Evolutionary conservation across 2,888 invertebrate genomes (phyloP).

Genomic region (Hermodice carunculata): DNA sequence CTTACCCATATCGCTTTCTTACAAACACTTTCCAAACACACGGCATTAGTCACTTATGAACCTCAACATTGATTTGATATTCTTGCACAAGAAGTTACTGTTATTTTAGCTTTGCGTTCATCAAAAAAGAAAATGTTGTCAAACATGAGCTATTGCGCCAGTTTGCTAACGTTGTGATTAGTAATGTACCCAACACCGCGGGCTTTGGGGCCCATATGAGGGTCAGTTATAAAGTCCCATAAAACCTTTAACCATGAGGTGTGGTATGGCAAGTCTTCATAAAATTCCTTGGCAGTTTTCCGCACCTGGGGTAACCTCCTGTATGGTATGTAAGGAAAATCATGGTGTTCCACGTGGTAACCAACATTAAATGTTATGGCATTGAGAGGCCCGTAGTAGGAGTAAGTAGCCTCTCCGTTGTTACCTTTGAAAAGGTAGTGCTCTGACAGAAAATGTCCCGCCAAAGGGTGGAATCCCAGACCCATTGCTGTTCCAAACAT

Average conservation of each 20-base stretch:
- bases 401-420: slow-evolving; percentile 63
- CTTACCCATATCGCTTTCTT: too few relatives aligned
- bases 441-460: slow-evolving; percentile 69
- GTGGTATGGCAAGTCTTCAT: slow-evolving; percentile 93
- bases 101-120: too few relatives aligned
- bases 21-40: too few relatives aligned
- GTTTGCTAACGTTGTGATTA: too few relatives aligned
- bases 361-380: slow-evolving; percentile 67
- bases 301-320: slow-evolving; percentile 65
- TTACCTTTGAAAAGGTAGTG: slow-evolving; percentile 68
- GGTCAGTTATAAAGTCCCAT: slow-evolving; percentile 95
- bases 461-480: slow-evolving; percentile 65
- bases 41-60: too few relatives aligned
- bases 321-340: slow-evolving; percentile 69
- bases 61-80: too few relatives aligned
- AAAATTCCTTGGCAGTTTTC: slow-evolving; percentile 86
- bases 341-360: slow-evolving; percentile 69
- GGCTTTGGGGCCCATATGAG: slow-evolving; percentile 96
- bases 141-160: too few relatives aligned
- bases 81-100: too few relatives aligned
- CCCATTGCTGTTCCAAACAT: slow-evolving; percentile 61
- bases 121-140: too few relatives aligned
- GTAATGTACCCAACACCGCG: slow-evolving; percentile 73
- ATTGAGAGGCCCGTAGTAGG: slow-evolving; percentile 69
- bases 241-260: slow-evolving; percentile 93